phyloP scores from a whole-genome alignment of 1,140 invertebrate species.

The Sarcophaga bullata region DNA sequence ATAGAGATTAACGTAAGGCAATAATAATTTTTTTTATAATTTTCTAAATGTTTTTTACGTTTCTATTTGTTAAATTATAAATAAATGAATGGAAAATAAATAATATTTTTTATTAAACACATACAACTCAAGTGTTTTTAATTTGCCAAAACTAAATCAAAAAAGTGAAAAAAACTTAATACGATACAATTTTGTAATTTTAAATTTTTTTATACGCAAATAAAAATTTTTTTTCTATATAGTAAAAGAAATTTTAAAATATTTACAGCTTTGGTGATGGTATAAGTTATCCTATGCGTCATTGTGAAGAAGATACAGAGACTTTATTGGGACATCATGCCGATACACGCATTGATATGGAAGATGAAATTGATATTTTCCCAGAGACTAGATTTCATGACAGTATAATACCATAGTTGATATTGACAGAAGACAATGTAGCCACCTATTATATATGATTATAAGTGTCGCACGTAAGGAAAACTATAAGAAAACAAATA shows the following conservation, averaged over 20 bases:
- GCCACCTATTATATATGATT: constrained; percentile 61
- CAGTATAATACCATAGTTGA: constrained; percentile 61
- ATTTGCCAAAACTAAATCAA: constrained; percentile 51
- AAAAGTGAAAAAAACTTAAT: no score
- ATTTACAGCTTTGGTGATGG: constrained; percentile 84
- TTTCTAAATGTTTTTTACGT: constrained; percentile 18
- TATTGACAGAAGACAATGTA: constrained; percentile 61
- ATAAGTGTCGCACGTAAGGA: not conserved
- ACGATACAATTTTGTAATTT: constrained; percentile 23
- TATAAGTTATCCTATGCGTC: constrained; percentile 82
- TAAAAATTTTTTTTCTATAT: not conserved
- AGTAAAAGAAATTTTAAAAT: not conserved
- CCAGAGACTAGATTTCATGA: constrained; percentile 60
- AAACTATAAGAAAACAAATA: not conserved
- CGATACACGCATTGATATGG: constrained; percentile 69
- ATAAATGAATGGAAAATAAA: constrained; percentile 4
- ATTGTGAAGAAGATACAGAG: constrained; percentile 83
- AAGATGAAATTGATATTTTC: constrained; percentile 61
- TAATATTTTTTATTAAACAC: constrained; percentile 33
- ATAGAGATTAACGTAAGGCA: not conserved
- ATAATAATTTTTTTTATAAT: constrained; percentile 17
- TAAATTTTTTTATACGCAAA: not conserved
- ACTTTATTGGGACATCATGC: constrained; percentile 72
- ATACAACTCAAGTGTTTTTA: constrained; percentile 51
- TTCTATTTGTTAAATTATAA: constrained; percentile 31